Evolutionary conservation across 2,888 invertebrate species (phyloP).

Genomic region (Luperina nickerlii): DNA sequence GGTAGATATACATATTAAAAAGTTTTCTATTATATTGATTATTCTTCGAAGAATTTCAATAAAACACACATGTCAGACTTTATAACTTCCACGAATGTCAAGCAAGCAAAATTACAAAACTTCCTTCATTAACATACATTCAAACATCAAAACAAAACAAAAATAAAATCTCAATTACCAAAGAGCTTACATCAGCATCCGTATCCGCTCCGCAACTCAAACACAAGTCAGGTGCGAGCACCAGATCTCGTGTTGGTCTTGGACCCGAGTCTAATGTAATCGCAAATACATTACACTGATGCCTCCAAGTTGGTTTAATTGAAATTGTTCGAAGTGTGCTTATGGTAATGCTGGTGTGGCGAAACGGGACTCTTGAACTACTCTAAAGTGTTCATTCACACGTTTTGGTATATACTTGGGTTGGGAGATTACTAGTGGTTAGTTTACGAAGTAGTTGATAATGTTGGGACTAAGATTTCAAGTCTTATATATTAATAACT

Average conservation of each 20-base stretch:
- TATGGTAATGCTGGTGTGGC: conserved; percentile 51
- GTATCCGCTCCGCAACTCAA: conserved; percentile 50
- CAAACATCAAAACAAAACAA: conserved; percentile 26
- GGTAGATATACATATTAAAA: too few species aligned
- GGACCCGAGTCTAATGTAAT: conserved; percentile 63
- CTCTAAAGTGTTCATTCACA: conserved; percentile 41
- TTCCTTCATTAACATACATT: conserved; percentile 7
- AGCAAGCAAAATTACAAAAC: background rate
- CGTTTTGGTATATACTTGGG: conserved; percentile 24
- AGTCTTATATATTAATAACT: background rate
- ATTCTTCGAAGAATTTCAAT: background rate
- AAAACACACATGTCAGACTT: background rate
- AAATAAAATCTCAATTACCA: conserved; percentile 60
- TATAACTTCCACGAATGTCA: background rate
- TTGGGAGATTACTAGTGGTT: conserved; percentile 20
- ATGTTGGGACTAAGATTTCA: background rate
- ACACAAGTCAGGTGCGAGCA: conserved; percentile 63
- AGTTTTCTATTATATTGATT: too few species aligned
- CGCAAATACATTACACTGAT: conserved; percentile 65
- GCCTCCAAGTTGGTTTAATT: conserved; percentile 62
- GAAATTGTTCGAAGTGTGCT: conserved; percentile 63
- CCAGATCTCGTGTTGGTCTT: conserved; percentile 61
- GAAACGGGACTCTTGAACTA: conserved; percentile 40
- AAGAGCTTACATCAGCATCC: conserved; percentile 51
- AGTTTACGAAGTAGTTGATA: background rate